A percentile compares a stretch with the other conserved stretches of the same genome.
Conservation (phyloP, 2,113 vertebrate species). For the Gallinago media region DNA sequence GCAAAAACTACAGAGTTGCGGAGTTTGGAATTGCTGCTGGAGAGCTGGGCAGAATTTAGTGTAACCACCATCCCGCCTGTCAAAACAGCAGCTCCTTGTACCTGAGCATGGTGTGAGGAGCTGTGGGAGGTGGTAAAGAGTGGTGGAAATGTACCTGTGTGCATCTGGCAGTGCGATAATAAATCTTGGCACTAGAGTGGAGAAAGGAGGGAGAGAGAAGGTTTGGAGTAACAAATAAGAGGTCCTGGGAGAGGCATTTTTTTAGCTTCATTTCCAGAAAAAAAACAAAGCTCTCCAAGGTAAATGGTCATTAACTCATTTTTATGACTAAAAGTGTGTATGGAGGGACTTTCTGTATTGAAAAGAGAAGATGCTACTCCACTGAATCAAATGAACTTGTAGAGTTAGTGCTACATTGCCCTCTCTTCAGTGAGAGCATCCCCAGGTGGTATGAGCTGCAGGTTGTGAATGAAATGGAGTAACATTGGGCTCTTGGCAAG, state of each 20-base stretch:
- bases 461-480: neutral
- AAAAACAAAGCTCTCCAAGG: neutral
- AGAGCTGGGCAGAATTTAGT: neutral
- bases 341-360: neutral
- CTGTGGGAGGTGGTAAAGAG: neutral
- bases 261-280: neutral
- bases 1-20: neutral
- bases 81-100: neutral
- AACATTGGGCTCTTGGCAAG: neutral
- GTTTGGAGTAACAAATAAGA: neutral
- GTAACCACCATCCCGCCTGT: neutral
- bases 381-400: neutral
- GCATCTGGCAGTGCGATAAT: fast-evolving
- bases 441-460: neutral
- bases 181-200: neutral
- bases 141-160: neutral
- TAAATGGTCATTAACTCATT: neutral
- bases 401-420: neutral
- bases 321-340: neutral
- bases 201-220: neutral
- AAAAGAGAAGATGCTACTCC: neutral
- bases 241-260: neutral
- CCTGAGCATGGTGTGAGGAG: neutral
- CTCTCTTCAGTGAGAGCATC: neutral
- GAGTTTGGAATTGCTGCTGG: neutral